Evolutionary conservation across 2,888 invertebrate species (phyloP), one percentile per base, ranked within the genome.

Genomic region (Drosophila fulvimacula): DNA sequence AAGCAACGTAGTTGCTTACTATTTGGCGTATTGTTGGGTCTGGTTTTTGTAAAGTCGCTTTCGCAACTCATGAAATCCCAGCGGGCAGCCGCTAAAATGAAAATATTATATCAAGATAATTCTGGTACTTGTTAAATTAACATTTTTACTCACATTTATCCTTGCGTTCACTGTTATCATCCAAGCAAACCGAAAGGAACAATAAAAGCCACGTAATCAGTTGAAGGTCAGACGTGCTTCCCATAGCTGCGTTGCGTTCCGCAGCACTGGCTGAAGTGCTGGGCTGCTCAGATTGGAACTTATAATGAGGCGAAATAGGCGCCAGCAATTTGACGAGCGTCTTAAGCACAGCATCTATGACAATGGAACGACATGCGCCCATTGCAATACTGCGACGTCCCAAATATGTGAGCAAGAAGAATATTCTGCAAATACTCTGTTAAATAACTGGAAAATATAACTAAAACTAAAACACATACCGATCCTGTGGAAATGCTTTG

Each of bases 1-100:
- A 93, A 92, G 69, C 92, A 92, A 32, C 92, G 89, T 5, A 92
- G 73, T 57, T 92, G 91, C 46, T 92, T 91, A 42, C 91, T 90
- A 5, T 91, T 90, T 36, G 87, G 90, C 9, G 88, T 83, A 15
- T 90, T 85, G 61, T 90, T 92, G 3, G 91, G 89, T 19, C 91
- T 89, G 39, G 92, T 90, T 77, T 92, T 89, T 79, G 93, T 92
- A 91, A 94, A 94, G 92, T 94, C 91, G 88, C 94, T 89, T 91
- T 96, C 96, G 65, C 97, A 97, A 77, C 97, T 96, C 90, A 98
- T 96, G 93, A 98, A 98, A 92, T 97, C 97, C 98, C 98, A 98
- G 64, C 97, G 95, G 57, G 91, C 92, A 10, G 92, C 85, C 41
- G 92, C 92, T 93, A 32, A 2, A 48, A 30, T 27, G 4, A 2